Evolutionary conservation across 2,888 invertebrate genomes (phyloP).

Genomic region (Harpalus rufipes): DNA sequence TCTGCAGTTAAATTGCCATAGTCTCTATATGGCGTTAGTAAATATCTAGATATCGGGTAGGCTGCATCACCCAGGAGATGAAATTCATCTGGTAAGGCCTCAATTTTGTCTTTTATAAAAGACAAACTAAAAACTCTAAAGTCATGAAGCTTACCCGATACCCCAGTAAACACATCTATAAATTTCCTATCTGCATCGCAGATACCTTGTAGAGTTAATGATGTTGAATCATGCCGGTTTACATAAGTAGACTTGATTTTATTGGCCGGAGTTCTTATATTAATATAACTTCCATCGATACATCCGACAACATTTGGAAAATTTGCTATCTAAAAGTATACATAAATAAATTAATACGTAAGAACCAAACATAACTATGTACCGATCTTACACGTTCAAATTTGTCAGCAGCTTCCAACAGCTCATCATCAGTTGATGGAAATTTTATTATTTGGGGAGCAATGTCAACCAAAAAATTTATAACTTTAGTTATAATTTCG

Average conservation of each 20-base stretch:
- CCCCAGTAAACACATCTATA: slow-evolving; percentile 69
- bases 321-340: neutral
- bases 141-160: too few species aligned
- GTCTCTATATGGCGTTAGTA: slow-evolving; percentile 52
- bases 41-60: neutral
- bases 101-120: slow-evolving; percentile 10
- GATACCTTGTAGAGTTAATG: slow-evolving; percentile 69
- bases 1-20: slow-evolving; percentile 68
- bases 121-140: slow-evolving; percentile 68
- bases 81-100: slow-evolving; percentile 25
- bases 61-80: slow-evolving; percentile 68
- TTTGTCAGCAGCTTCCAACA: neutral
- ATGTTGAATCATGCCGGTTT: slow-evolving; percentile 67
- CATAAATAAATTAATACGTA: neutral
- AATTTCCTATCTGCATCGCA: slow-evolving; percentile 69
- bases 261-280: slow-evolving; percentile 69
- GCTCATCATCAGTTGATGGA: neutral
- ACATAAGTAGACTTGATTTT: slow-evolving; percentile 70
- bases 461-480: neutral
- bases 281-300: slow-evolving; percentile 34
- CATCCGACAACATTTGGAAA: slow-evolving; percentile 20
- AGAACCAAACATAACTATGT: neutral
- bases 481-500: neutral
- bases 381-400: neutral
- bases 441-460: slow-evolving; percentile 1